Evolutionary conservation across 2,113 vertebrate genomes (phyloP), one percentile per base, ranked within the genome.

Genomic region (Dasyprocta punctata): DNA sequence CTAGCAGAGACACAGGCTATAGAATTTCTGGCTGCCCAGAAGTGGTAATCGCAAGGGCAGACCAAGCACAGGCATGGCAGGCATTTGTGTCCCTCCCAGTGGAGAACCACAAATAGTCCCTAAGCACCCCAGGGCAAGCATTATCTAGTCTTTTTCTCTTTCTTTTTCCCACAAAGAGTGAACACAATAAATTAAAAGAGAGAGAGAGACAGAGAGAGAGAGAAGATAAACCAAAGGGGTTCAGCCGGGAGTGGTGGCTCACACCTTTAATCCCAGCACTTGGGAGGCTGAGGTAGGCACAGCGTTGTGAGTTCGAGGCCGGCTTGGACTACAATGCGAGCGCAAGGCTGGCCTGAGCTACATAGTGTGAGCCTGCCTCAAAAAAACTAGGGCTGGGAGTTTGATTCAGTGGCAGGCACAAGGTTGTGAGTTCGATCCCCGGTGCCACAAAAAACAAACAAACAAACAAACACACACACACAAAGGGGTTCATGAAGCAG

Each of bases 1-100:
- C 99, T 98, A 86, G 90, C 41, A 94, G 82, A 89, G 54, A 93
- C 93, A 96, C 0, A 13, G 65, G 47, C 67, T 95, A 44, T 95
- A 86, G 95, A 93, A 95, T 49, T 87, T 91, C 91, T 17, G 36
- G 63, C 49, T 96, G 47, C 60, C 61, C 24, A 13, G 10, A 30
- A 54, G 9, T 36, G 83, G 24, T n/a, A 33, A 96, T 82, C 61
- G n/a, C 67, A 87, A 80, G 26, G 83, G 73, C 30, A 75, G 86
- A 61, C 73, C 11, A 7, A 41, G 41, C 38, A 78, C 0, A 78
- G 41, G 73, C 14, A 28, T 8, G 19, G 11, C 61, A 49, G n/a
- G 67, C 41, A 90, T 81, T 44, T 2, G 9, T 8, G 91, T 26
- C 41, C 80, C 58, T 83, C 49, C 78, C 20, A 67, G 58, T 82